Conservation (phyloP, 2,797 vertebrate species). For the Lepilemur ruficaudatus region DNA sequence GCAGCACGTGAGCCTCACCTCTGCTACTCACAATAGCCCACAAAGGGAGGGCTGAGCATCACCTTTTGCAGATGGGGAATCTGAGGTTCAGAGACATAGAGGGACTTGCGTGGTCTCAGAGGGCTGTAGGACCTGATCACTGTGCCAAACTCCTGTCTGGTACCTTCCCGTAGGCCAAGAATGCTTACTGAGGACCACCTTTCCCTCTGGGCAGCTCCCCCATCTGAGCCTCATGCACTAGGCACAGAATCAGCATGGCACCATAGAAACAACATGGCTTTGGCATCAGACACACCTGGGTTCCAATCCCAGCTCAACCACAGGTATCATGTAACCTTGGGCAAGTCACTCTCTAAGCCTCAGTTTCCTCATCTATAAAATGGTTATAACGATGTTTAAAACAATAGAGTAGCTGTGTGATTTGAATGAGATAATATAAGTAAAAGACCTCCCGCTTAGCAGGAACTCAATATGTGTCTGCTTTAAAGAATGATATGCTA, state of each 20-base stretch:
- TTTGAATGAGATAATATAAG: not conserved
- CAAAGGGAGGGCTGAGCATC: not conserved
- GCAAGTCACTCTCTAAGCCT: not conserved
- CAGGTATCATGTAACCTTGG: not conserved
- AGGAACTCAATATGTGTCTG: not conserved
- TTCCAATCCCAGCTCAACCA: not conserved
- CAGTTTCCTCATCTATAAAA: not conserved
- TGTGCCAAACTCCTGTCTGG: not conserved
- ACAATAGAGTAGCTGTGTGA: not conserved
- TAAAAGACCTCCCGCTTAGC: not conserved
- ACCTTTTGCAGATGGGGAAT: not conserved
- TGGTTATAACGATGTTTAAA: not conserved
- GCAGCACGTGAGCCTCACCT: not conserved
- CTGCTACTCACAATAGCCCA: not conserved
- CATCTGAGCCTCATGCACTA: not conserved
- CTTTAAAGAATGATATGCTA: not conserved
- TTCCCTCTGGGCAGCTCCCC: not conserved
- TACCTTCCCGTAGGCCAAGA: not conserved
- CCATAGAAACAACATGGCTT: not conserved
- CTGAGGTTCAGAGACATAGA: not conserved
- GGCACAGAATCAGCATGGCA: not conserved
- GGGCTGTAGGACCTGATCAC: not conserved
- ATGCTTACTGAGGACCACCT: not conserved
- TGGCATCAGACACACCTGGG: not conserved
- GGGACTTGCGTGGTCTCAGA: not conserved